Evolutionary conservation across 2,113 vertebrate genomes (phyloP), one percentile per base, ranked within the genome.

Genomic region (Colossoma macropomum): DNA sequence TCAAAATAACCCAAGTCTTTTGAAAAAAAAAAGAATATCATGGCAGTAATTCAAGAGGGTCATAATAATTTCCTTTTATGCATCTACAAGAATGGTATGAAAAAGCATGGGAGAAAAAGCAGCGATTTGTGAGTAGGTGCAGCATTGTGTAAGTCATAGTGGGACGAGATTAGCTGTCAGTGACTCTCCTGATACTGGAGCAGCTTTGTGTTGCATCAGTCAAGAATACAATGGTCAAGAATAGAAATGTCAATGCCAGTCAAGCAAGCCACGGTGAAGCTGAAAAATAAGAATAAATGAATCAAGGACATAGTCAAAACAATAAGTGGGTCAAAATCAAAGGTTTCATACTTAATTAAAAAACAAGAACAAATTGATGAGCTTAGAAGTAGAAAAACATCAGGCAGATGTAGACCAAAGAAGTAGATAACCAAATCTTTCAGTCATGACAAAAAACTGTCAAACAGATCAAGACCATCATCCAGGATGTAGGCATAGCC

Each of bases 151-250:
- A 62, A 62, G 59, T 25, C 23, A 11, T 62, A 27, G 59, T 62
- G 59, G 59, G 59, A 62, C 13, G 59, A 25, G 19, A 62, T 62
- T 62, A 27, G 59, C 59, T 62, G 59, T 62, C 59, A 62, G 59
- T 27, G 59, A 27, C 59, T 62, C 59, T 62, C 7, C 59, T 62
- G 59, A 62, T 62, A 62, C 59, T 62, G 59, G 12, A 27, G 59
- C 59, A 25, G n/a, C 41, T 25, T 71, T 71, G 34, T 45, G 68
- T 69, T 62, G 59, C 59, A 62, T 62, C 59, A 62, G 59, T 62
- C 59, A 62, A 27, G n/a, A 62, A 62, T 13, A 62, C 59, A 62
- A 62, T 62, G 59, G n/a, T 62, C 59, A 62, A 25, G 6, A 62
- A 62, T 62, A 62, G n/a, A 25, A 62, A 62, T 62, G 59, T 62